Evolutionary conservation across 2,888 invertebrate species (phyloP).

Genomic region (Acleris literana): DNA sequence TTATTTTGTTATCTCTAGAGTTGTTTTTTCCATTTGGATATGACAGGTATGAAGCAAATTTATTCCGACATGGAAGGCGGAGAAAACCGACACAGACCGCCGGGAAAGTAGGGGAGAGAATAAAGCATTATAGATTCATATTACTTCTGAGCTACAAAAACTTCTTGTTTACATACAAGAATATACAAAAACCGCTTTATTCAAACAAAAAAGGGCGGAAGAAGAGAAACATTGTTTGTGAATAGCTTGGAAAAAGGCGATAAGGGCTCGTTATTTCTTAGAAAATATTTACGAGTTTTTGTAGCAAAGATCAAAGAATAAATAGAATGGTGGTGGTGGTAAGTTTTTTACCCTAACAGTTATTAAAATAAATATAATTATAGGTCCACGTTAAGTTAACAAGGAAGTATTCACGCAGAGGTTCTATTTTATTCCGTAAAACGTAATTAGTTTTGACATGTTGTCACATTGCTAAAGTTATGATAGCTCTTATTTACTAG

Average conservation of each 20-base stretch:
- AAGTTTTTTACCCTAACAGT: no score
- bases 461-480: no score
- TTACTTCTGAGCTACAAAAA: conserved; percentile 55
- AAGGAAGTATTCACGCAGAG: no score
- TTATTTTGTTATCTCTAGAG: conserved; percentile 11
- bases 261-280: conserved; percentile 49
- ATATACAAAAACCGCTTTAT: conserved; percentile 16
- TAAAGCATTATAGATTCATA: conserved; percentile 65
- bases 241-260: conserved; percentile 70
- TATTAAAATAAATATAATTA: no score
- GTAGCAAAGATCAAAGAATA: no score
- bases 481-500: no score
- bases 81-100: neutral
- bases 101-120: conserved; percentile 37
- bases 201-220: conserved; percentile 40
- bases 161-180: conserved; percentile 64
- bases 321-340: no score
- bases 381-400: no score
- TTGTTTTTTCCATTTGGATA: neutral
- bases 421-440: no score
- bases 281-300: conserved; percentile 47
- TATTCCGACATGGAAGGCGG: conserved; percentile 23
- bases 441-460: no score
- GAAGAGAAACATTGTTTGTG: conserved; percentile 61
- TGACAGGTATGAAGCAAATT: conserved; percentile 29